Evolutionary conservation across 2,888 invertebrate genomes (phyloP).

Genomic region (Caenorhabditis panamensis): DNA sequence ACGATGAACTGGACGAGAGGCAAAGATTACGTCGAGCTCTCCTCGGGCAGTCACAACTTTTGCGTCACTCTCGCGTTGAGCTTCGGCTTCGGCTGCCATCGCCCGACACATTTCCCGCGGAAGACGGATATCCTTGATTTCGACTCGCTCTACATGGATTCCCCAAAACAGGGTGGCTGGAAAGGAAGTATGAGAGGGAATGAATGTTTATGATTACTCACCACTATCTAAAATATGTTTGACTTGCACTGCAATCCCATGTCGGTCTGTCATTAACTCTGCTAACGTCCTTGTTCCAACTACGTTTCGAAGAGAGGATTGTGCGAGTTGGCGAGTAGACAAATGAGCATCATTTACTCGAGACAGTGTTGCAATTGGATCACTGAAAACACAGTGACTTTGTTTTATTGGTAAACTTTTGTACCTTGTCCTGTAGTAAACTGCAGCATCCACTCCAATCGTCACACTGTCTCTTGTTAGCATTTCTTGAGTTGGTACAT

Average conservation of each 20-base stretch:
- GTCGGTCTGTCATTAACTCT: constrained; percentile 81
- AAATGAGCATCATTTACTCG: constrained; percentile 80
- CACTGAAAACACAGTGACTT: constrained; percentile 59
- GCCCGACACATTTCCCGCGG: constrained; percentile 74
- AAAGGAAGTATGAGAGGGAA: not conserved
- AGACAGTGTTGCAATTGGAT: constrained; percentile 76
- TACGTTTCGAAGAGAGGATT: constrained; percentile 77
- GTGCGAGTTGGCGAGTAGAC: constrained; percentile 81
- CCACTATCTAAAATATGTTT: constrained; percentile 80
- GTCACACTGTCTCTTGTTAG: constrained; percentile 82
- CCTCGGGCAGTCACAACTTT: constrained; percentile 75
- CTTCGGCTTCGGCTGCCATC: constrained; percentile 78
- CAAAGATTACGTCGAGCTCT: constrained; percentile 53
- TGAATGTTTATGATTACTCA: not conserved
- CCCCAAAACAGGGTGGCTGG: constrained; percentile 76
- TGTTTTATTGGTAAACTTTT: not conserved
- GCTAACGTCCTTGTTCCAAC: constrained; percentile 80
- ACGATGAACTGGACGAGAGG: not conserved
- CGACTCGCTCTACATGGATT: constrained; percentile 78
- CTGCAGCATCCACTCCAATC: constrained; percentile 80
- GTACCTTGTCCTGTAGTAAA: constrained; percentile 74
- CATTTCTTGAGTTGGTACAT: constrained; percentile 82
- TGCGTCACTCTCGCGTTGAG: constrained; percentile 75
- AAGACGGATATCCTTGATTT: constrained; percentile 78
- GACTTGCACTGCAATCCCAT: constrained; percentile 79